These are phyloP conservation scores for Eilema depressum DNA, from an alignment of 2,888 invertebrate genomes.

Conservation along the genomic window DNA sequence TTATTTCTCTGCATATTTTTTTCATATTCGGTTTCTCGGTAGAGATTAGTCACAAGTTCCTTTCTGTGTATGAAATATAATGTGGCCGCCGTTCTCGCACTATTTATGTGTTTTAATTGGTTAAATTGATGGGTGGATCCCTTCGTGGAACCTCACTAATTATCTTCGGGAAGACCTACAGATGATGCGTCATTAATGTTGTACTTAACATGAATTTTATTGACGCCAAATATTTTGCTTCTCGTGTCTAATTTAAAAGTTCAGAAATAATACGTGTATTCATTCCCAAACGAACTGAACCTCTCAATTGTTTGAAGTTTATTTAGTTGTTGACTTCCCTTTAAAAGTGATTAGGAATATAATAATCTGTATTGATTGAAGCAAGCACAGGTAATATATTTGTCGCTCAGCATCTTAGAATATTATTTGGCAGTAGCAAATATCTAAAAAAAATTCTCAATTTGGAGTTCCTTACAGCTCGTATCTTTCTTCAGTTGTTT, in stretches of 20 bases:
- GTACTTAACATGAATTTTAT: slow-evolving; percentile 30
- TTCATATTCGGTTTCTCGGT: slow-evolving; percentile 50
- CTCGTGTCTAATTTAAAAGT: not conserved
- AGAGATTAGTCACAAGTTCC: slow-evolving; percentile 51
- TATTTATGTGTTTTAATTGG: slow-evolving; percentile 72
- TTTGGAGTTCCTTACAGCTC: not conserved
- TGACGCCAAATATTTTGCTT: not conserved
- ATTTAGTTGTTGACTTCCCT: not conserved
- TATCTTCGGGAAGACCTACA: slow-evolving; percentile 38
- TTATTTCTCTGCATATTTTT: slow-evolving; percentile 51
- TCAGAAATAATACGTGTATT: not conserved
- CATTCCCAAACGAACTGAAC: not conserved
- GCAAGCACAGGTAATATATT: not conserved
- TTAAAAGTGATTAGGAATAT: not conserved
- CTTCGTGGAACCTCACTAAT: slow-evolving; percentile 68
- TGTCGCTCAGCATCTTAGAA: not conserved
- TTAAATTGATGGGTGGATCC: slow-evolving; percentile 75
- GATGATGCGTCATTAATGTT: slow-evolving; percentile 53
- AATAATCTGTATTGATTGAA: not conserved
- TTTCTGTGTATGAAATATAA: slow-evolving; percentile 55
- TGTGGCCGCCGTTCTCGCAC: slow-evolving; percentile 55
- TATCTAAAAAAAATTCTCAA: no score
- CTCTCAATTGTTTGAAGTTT: not conserved
- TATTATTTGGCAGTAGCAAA: not conserved
- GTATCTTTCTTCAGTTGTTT: no score